These are phyloP conservation scores for Sphaerodactylus townsendi DNA, from an alignment of 2,113 vertebrate species.

Conservation along the genomic window DNA sequence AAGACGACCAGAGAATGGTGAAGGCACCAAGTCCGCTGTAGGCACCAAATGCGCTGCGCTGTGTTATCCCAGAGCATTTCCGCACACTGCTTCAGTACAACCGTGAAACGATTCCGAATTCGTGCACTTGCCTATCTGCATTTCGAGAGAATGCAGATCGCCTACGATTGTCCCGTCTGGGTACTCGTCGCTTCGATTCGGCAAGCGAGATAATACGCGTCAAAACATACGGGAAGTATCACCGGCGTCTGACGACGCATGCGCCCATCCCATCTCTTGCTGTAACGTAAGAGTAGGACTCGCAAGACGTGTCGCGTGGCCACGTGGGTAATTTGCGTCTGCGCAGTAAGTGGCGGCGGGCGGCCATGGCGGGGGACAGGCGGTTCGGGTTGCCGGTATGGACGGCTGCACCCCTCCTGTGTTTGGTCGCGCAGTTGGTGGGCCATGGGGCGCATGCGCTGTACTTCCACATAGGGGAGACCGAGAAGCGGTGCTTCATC, in stretches of 20 bases:
- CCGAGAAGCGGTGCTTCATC: conserved; percentile 93
- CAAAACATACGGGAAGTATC: neutral
- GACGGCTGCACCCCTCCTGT: neutral
- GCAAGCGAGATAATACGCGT: neutral
- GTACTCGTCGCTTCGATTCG: neutral
- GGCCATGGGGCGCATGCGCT: conserved; percentile 67
- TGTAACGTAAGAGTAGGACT: too few relatives aligned
- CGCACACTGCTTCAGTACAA: too few relatives aligned
- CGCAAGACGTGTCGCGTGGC: neutral
- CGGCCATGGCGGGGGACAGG: conserved; percentile 34
- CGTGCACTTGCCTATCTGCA: too few relatives aligned
- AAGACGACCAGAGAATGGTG: too few relatives aligned
- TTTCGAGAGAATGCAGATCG: too few relatives aligned
- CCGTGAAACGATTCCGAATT: too few relatives aligned
- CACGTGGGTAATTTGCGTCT: neutral
- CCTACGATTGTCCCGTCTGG: neutral
- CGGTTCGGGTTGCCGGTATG: neutral
- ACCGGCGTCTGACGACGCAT: neutral
- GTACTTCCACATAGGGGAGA: conserved; percentile 93
- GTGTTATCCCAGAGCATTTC: too few relatives aligned
- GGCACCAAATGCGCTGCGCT: too few relatives aligned
- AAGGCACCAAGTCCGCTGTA: too few relatives aligned
- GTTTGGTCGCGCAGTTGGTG: conserved; percentile 38
- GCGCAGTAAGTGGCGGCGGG: neutral
- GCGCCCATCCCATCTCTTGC: neutral